Conservation (phyloP, 2,888 invertebrate genomes). For the Crossocerus cetratus region DNA sequence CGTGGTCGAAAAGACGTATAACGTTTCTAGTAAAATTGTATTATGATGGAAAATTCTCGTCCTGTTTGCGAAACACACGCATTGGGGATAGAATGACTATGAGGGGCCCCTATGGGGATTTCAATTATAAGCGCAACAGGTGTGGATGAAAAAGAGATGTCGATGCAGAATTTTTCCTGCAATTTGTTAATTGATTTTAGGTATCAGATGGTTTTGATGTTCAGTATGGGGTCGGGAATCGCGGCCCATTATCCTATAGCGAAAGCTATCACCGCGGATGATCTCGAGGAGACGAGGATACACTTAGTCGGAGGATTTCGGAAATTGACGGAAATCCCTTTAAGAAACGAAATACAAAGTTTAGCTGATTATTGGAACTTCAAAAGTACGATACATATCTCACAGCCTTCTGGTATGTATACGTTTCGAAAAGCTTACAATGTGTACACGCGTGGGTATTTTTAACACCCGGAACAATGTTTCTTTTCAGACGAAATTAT, state of each 20-base stretch:
- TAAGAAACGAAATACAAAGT: slow-evolving; percentile 64
- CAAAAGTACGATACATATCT: slow-evolving; percentile 66
- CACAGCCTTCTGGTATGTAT: slow-evolving; percentile 47
- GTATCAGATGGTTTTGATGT: slow-evolving; percentile 67
- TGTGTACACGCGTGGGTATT: not conserved
- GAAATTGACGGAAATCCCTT: slow-evolving; percentile 62
- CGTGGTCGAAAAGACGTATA: slow-evolving; percentile 59
- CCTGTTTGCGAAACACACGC: slow-evolving; percentile 54
- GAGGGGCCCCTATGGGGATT: slow-evolving; percentile 73
- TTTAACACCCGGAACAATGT: not conserved
- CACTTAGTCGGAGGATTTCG: slow-evolving; percentile 66
- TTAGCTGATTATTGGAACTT: slow-evolving; percentile 73
- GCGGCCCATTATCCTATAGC: slow-evolving; percentile 70
- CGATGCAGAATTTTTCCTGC: slow-evolving; percentile 3
- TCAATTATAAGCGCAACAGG: slow-evolving; percentile 68
- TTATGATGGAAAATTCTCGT: slow-evolving; percentile 63
- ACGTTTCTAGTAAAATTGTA: slow-evolving; percentile 69
- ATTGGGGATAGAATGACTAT: slow-evolving; percentile 61
- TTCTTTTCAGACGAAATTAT: slow-evolving; percentile 52
- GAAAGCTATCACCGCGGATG: slow-evolving; percentile 64
- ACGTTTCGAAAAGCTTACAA: not conserved
- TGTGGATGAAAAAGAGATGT: slow-evolving; percentile 27
- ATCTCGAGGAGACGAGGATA: slow-evolving; percentile 69
- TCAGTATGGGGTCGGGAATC: slow-evolving; percentile 72
- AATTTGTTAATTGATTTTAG: slow-evolving; percentile 47